These are phyloP conservation scores for Flexamia atlantica DNA, from an alignment of 2,888 invertebrate genomes.

Conservation along the genomic window DNA sequence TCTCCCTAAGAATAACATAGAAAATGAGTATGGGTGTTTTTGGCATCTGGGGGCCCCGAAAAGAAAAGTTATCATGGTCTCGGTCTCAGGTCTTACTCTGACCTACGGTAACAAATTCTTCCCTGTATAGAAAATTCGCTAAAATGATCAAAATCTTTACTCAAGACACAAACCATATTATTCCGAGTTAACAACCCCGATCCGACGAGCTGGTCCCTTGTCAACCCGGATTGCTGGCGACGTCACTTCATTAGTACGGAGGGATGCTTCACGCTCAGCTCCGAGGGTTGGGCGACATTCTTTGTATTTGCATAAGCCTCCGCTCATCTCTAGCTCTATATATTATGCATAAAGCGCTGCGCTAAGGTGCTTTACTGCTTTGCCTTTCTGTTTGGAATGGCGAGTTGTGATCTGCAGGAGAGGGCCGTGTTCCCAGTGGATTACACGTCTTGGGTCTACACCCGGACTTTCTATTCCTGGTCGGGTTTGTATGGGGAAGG, in stretches of 20 bases:
- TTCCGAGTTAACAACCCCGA: background rate
- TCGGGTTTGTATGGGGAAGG: too few relatives aligned
- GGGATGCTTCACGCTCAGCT: background rate
- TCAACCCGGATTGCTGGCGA: slow-evolving; percentile 30
- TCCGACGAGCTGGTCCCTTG: background rate
- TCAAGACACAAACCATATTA: background rate
- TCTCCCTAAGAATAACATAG: too few relatives aligned
- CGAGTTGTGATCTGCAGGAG: background rate
- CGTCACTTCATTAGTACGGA: slow-evolving; percentile 50
- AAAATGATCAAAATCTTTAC: background rate
- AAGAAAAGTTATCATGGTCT: too few relatives aligned
- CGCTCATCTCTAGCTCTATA: slow-evolving; percentile 58
- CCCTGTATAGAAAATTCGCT: too few relatives aligned
- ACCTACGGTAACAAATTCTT: too few relatives aligned
- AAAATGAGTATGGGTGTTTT: too few relatives aligned
- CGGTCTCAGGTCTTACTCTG: too few relatives aligned
- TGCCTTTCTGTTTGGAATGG: slow-evolving; percentile 48
- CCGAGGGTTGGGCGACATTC: slow-evolving; percentile 56
- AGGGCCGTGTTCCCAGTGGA: slow-evolving; percentile 35
- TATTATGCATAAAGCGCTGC: slow-evolving; percentile 63
- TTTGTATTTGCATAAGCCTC: slow-evolving; percentile 63
- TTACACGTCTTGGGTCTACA: background rate
- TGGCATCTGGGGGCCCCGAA: too few relatives aligned
- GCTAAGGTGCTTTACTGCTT: slow-evolving; percentile 62
- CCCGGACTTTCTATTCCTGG: background rate